These are phyloP conservation scores for Platichthys flesus DNA, from an alignment of 2,113 vertebrate genomes.

Conservation along the genomic window DNA sequence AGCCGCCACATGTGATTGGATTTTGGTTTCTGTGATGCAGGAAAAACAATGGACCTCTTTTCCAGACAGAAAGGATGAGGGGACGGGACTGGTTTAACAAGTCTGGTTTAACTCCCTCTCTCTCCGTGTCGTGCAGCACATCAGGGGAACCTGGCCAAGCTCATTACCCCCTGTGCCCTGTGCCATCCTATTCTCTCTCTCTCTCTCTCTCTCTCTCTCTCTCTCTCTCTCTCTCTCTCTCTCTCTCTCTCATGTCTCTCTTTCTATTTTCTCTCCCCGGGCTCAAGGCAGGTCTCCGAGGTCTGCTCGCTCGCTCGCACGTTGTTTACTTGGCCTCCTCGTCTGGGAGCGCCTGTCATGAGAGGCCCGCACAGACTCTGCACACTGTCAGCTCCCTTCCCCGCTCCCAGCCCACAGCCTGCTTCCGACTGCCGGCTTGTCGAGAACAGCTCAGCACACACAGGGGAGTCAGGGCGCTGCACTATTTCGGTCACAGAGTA, in stretches of 20 bases:
- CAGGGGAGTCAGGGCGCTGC: slow-evolving; percentile 41
- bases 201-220: slow-evolving; percentile 28
- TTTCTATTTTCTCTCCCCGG: slow-evolving; percentile 8
- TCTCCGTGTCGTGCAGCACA: slow-evolving; percentile 21
- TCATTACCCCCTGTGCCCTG: slow-evolving; percentile 60
- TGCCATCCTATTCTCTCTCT: slow-evolving; percentile 55
- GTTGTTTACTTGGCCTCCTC: slow-evolving; percentile 66
- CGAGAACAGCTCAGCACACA: slow-evolving; percentile 55
- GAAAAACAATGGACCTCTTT: slow-evolving; percentile 2
- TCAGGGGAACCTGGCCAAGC: slow-evolving; percentile 62
- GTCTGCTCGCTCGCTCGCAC: slow-evolving; percentile 23
- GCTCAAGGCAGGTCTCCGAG: not conserved
- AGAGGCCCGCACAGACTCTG: slow-evolving; percentile 58
- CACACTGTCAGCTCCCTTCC: slow-evolving; percentile 45
- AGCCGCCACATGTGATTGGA: slow-evolving; percentile 25
- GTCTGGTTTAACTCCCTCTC: too few relatives aligned
- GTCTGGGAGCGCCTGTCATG: slow-evolving; percentile 61
- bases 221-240: not conserved
- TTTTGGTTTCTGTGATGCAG: slow-evolving; percentile 27
- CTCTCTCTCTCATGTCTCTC: too few relatives aligned
- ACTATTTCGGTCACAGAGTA: slow-evolving; percentile 73
- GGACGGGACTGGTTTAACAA: too few relatives aligned
- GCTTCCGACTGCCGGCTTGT: slow-evolving; percentile 51
- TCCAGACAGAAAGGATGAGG: slow-evolving; percentile 6
- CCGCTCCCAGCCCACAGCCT: slow-evolving; percentile 41